A percentile compares a stretch with the other conserved stretches of the same genome.
Evolutionary conservation across 2,888 invertebrate species (phyloP).

Genomic region (Ceriagrion tenellum): DNA sequence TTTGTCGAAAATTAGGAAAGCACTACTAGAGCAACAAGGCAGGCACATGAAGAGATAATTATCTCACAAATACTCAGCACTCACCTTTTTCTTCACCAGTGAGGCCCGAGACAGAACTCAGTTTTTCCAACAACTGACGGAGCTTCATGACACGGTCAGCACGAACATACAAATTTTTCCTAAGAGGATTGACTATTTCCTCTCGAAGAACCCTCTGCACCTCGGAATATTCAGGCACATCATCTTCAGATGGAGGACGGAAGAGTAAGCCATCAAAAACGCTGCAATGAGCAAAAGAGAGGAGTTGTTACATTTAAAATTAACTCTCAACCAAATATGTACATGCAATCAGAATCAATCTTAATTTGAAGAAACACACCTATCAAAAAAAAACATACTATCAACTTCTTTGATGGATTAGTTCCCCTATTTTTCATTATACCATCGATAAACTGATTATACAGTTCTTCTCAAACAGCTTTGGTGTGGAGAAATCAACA

Average conservation of each 20-base stretch:
- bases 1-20: no score
- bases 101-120: constrained; percentile 94
- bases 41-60: not conserved
- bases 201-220: constrained; percentile 94
- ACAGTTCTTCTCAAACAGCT: no score
- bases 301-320: not conserved
- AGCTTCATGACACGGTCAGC: constrained; percentile 98
- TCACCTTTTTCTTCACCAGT: constrained; percentile 93
- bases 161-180: constrained; percentile 93
- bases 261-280: constrained; percentile 95
- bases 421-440: no score
- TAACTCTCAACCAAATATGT: not conserved
- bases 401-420: no score
- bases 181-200: constrained; percentile 97
- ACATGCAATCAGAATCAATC: no score
- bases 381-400: no score
- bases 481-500: no score
- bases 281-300: constrained; percentile 76
- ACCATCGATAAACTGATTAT: no score
- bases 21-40: not conserved
- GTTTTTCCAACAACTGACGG: constrained; percentile 90
- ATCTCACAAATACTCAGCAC: constrained; percentile 42
- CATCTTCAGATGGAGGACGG: constrained; percentile 80
- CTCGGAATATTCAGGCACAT: constrained; percentile 82
- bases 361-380: no score